phyloP scores from a whole-genome alignment of 1,140 invertebrate species.

The Lamellibrachia luymesi region DNA sequence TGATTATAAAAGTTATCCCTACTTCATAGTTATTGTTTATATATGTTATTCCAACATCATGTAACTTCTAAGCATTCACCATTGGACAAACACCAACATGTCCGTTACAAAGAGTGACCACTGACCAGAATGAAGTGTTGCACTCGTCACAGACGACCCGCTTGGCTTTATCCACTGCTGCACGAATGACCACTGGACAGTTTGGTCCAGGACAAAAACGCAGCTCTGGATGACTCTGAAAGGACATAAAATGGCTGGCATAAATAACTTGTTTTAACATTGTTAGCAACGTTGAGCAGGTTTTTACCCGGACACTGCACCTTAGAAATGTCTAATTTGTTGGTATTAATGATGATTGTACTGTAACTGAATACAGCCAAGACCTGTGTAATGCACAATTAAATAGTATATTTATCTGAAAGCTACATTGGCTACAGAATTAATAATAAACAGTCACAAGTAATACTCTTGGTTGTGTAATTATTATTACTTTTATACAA shows the following conservation, averaged over 20 bases:
- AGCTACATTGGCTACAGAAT: neutral
- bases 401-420: neutral
- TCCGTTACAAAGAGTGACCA: neutral
- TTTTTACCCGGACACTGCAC: no score
- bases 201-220: constrained; percentile 93
- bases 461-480: no score
- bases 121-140: constrained; percentile 78
- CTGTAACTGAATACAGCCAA: no score
- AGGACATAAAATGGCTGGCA: constrained; percentile 11
- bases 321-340: no score
- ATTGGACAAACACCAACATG: neutral
- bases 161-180: constrained; percentile 77
- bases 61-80: neutral
- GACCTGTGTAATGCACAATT: neutral
- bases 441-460: neutral
- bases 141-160: constrained; percentile 75
- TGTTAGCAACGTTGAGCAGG: no score
- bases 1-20: no score
- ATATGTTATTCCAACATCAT: neutral
- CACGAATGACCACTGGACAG: constrained; percentile 82
- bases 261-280: no score
- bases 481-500: no score
- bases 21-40: neutral
- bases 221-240: constrained; percentile 58
- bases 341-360: no score